These are phyloP conservation scores for Phthorimaea operculella DNA, from an alignment of 1,140 invertebrate species.

Conservation along the genomic window DNA sequence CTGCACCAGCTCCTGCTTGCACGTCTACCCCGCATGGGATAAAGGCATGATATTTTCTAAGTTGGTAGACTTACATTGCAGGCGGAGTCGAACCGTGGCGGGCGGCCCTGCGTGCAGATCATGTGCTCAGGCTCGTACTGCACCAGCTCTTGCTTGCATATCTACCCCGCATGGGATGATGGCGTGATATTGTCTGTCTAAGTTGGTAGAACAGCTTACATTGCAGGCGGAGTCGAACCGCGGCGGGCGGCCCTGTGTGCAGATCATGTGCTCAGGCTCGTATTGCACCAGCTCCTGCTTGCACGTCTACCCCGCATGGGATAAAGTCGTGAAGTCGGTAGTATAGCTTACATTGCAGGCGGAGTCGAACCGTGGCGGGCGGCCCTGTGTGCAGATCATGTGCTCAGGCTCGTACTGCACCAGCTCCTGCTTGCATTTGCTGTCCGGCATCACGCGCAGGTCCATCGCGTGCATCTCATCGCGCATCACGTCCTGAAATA, in stretches of 20 bases:
- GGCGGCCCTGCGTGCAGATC: slow-evolving; percentile 40
- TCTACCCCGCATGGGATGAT: no score
- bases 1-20: no score
- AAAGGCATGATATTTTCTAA: no score
- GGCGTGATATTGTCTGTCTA: no score
- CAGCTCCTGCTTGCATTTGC: slow-evolving; percentile 26
- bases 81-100: slow-evolving; percentile 41
- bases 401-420: slow-evolving; percentile 35
- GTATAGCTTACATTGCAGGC: slow-evolving; percentile 47
- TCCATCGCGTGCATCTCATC: slow-evolving; percentile 50
- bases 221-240: slow-evolving; percentile 49
- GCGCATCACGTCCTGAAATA: slow-evolving; percentile 45
- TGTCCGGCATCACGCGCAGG: slow-evolving; percentile 27
- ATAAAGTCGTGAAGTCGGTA: neutral
- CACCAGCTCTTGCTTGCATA: no score
- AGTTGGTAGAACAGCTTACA: slow-evolving; percentile 24
- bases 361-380: slow-evolving; percentile 36
- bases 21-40: no score
- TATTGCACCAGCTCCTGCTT: no score
- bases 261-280: slow-evolving; percentile 43
- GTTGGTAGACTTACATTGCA: slow-evolving; percentile 41
- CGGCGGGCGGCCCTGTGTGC: slow-evolving; percentile 35
- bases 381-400: slow-evolving; percentile 47
- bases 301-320: no score
- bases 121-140: slow-evolving; percentile 43